Percentiles rank a stretch among this genome's conserved stretches.
Conservation (phyloP, 2,113 vertebrate species). For the Nematolebias whitei region DNA sequence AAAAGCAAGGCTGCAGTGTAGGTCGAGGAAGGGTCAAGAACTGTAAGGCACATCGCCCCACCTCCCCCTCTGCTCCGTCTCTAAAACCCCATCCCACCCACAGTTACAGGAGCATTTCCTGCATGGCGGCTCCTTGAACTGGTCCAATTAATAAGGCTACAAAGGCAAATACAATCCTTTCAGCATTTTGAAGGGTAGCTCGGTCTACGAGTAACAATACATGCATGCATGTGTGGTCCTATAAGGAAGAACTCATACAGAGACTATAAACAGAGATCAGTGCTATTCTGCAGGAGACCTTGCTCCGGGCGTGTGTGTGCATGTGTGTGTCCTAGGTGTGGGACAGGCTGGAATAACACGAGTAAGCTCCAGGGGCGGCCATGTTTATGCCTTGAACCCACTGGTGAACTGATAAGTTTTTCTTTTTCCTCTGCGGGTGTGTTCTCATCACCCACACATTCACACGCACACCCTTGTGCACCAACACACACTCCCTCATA, state of each 20-base stretch:
- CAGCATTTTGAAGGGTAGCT: slow-evolving; percentile 29
- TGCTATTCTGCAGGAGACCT: slow-evolving; percentile 69
- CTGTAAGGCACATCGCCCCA: slow-evolving; percentile 20
- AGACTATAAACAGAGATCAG: slow-evolving; percentile 76
- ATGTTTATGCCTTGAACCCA: slow-evolving; percentile 62
- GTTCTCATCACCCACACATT: slow-evolving; percentile 45
- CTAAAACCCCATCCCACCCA: slow-evolving; percentile 48
- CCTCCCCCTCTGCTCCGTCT: background rate
- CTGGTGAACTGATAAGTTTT: slow-evolving; percentile 45
- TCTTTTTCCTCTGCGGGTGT: slow-evolving; percentile 37
- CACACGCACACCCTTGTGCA: slow-evolving; percentile 1
- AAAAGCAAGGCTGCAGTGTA: slow-evolving; percentile 44
- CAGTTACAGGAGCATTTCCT: slow-evolving; percentile 37
- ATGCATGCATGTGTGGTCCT: slow-evolving; percentile 67
- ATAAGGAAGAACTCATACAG: slow-evolving; percentile 75
- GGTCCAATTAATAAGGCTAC: slow-evolving; percentile 47
- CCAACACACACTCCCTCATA: background rate
- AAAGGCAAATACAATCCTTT: slow-evolving; percentile 55
- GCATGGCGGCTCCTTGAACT: slow-evolving; percentile 33
- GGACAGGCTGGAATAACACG: slow-evolving; percentile 70
- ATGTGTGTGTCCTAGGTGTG: slow-evolving; percentile 58
- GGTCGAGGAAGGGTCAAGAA: slow-evolving; percentile 49
- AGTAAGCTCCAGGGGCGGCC: slow-evolving; percentile 67
- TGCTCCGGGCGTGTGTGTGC: slow-evolving; percentile 62
- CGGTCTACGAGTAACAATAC: slow-evolving; percentile 51